Conservation (phyloP, 35 echinoderm and acorn worm species). For the Ptychodera flava region DNA sequence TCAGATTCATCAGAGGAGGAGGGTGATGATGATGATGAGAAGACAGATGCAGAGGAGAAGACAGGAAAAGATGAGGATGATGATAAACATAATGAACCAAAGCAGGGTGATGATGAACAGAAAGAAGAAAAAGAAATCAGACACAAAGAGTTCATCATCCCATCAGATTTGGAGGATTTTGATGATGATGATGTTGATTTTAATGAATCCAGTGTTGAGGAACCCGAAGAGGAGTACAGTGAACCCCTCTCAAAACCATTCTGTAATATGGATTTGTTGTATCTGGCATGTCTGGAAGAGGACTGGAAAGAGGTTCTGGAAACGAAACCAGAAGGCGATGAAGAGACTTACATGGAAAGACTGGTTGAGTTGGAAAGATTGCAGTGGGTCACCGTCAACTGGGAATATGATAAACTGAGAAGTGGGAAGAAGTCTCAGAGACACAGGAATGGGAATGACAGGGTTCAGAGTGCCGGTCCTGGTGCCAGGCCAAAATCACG, state of each 20-base stretch:
- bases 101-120: neutral
- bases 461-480: constrained; percentile 54
- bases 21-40: neutral
- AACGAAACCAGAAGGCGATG: constrained; percentile 46
- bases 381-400: constrained; percentile 61
- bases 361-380: constrained; percentile 86
- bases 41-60: neutral
- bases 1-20: neutral
- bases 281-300: constrained; percentile 58
- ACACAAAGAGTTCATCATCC: neutral
- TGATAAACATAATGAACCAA: too few species aligned
- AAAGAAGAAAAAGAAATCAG: neutral
- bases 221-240: neutral
- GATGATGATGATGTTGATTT: neutral
- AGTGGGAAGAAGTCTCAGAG: neutral
- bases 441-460: constrained; percentile 78
- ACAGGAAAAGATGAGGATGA: too few species aligned
- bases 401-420: constrained; percentile 22
- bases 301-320: constrained; percentile 70
- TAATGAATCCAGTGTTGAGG: neutral
- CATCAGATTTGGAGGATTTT: neutral
- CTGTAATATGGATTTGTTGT: constrained; percentile 84
- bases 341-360: constrained; percentile 42
- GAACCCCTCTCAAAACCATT: constrained; percentile 70
- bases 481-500: constrained; percentile 33